Conservation (phyloP, 2,797 vertebrate species). For the Artibeus lituratus region DNA sequence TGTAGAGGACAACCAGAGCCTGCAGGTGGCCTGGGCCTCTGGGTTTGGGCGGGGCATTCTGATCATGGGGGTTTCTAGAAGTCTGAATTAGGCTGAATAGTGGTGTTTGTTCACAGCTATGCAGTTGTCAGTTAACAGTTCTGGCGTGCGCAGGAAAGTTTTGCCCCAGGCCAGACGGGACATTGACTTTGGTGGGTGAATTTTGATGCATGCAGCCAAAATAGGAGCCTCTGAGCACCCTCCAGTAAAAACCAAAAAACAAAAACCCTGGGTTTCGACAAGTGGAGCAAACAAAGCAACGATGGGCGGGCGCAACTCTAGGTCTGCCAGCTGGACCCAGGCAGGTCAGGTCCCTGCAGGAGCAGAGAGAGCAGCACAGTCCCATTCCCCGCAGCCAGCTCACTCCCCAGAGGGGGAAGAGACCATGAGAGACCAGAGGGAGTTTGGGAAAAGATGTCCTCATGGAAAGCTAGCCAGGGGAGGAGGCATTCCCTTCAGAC, state of each 20-base stretch:
- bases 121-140: background rate
- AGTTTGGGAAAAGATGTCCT: background rate
- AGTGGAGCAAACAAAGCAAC: background rate
- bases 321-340: background rate
- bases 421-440: background rate
- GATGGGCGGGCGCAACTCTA: background rate
- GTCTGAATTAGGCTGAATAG: background rate
- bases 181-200: background rate
- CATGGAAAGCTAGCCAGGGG: background rate
- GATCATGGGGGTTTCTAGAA: background rate
- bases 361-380: background rate
- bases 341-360: background rate
- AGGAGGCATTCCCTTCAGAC: background rate
- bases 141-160: background rate
- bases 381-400: background rate
- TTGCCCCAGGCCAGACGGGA: background rate
- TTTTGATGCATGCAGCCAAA: background rate
- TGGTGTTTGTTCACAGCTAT: background rate
- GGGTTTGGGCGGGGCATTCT: background rate
- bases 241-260: background rate
- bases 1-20: background rate
- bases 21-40: background rate
- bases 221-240: background rate
- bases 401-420: background rate
- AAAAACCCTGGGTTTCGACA: background rate